These are phyloP conservation scores for Pogona vitticeps DNA, from an alignment of 2,113 vertebrate species.

Conservation along the genomic window DNA sequence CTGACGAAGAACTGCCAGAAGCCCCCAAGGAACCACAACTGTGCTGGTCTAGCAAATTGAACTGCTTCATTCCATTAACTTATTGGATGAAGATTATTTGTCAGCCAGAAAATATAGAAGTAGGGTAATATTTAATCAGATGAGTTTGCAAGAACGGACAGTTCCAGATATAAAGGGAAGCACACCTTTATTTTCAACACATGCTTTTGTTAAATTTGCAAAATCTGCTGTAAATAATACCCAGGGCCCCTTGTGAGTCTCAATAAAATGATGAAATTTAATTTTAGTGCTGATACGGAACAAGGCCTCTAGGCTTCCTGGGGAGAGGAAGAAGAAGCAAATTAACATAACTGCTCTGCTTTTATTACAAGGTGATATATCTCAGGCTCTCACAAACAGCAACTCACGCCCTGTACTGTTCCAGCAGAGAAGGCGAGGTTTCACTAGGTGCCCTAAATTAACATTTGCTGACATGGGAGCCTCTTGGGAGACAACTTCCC, in stretches of 20 bases:
- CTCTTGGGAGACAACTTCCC: background rate
- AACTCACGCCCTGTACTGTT: background rate
- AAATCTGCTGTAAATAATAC: constrained; percentile 20
- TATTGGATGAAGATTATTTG: constrained; percentile 20
- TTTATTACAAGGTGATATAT: background rate
- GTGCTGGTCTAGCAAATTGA: background rate
- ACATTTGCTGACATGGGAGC: background rate
- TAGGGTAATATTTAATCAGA: constrained; percentile 19
- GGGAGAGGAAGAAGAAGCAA: constrained; percentile 3
- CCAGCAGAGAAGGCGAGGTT: background rate
- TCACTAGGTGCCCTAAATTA: background rate
- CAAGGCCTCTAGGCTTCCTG: background rate
- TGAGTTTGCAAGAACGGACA: constrained; percentile 18
- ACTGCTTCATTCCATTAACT: constrained; percentile 14
- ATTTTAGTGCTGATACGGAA: background rate
- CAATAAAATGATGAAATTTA: background rate
- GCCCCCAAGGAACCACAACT: background rate
- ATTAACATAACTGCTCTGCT: background rate
- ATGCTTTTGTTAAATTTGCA: background rate
- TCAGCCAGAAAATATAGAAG: background rate
- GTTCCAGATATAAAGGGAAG: background rate
- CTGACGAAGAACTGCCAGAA: constrained; percentile 4
- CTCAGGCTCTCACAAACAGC: background rate
- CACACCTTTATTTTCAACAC: constrained; percentile 16
- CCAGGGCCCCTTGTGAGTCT: background rate